Evolutionary conservation across 2,888 invertebrate genomes (phyloP), one percentile per base, ranked within the genome.

Genomic region (Morpho achilles): DNA sequence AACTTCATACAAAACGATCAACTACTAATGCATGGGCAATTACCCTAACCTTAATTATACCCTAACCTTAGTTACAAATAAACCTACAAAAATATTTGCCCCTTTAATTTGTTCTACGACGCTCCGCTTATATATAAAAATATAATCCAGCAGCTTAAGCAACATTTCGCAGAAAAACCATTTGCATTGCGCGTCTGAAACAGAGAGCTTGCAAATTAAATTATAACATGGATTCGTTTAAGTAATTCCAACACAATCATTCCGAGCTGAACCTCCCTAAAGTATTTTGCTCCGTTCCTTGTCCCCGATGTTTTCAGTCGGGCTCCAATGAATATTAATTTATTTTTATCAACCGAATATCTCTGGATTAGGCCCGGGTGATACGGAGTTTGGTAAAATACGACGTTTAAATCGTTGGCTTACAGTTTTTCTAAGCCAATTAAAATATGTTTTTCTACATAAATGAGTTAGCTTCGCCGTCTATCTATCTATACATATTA

Each of bases 251-350:
- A 56, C 48, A 50, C 53, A 61, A 61, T 58, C 56, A 58, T 45
- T 52, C 47, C 43, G 22, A 48, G 58, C 50, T 55, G 49, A 51
- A 58, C 53, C 55, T 32, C 50, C 40, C 50, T 58, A 58, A 61
- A 61, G 54, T 57, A 61, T 60, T 57, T 60, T 50, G 58, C 60
- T 60, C 50, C 56, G 58, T 56, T 51, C 59, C 49, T 53, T 23
- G 47, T 54, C 50, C 56, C 51, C 60, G 57, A 64, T 60, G 44
- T 63, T 59, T 58, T 61, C 58, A 54, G 61, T 61, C 63, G 58
- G 58, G 59, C 58, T 63, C 59, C 65, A 63, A 65, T 65, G 65
- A 65, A 65, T 65, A 64, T 64, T 64, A 65, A 65, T 61, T 61
- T 53, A 56, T 58, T 59, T 50, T 61, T 61, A 61, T 61, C 59